Evolutionary conservation across 2,797 vertebrate species (phyloP).

Genomic region (Neopelma chrysocephalum): DNA sequence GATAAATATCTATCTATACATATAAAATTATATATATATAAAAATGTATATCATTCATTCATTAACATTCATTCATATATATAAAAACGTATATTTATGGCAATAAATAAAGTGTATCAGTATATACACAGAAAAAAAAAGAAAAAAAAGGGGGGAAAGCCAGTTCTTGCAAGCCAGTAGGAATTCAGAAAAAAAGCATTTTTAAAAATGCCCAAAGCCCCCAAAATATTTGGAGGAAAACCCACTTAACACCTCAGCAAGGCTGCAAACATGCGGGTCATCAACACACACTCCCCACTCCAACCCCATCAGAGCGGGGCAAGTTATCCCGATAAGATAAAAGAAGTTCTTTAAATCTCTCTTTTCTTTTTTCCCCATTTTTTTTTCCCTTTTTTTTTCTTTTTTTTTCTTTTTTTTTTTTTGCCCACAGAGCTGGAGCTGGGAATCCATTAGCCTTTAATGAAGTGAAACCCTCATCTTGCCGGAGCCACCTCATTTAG

Average conservation of each 20-base stretch:
- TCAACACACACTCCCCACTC: fast-evolving
- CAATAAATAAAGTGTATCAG: background rate
- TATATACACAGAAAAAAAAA: fast-evolving
- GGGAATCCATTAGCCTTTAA: slow-evolving; percentile 99
- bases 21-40: background rate
- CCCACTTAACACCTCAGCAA: fast-evolving
- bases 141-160: fast-evolving
- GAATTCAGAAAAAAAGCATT: background rate
- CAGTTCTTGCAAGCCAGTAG: background rate
- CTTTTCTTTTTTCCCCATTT: slow-evolving; percentile 1
- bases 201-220: fast-evolving
- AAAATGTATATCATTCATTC: too few species aligned
- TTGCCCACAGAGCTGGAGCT: slow-evolving; percentile 80
- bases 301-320: background rate
- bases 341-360: slow-evolving; percentile 76
- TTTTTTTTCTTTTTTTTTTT: background rate
- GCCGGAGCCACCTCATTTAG: slow-evolving; percentile 99
- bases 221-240: background rate
- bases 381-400: slow-evolving; percentile 37
- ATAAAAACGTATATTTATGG: background rate
- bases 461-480: slow-evolving; percentile 99
- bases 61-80: too few species aligned
- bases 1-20: background rate
- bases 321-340: slow-evolving; percentile 63
- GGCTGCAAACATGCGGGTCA: fast-evolving